phyloP scores from a whole-genome alignment of 2,797 vertebrate species.

The Choloepus didactylus region DNA sequence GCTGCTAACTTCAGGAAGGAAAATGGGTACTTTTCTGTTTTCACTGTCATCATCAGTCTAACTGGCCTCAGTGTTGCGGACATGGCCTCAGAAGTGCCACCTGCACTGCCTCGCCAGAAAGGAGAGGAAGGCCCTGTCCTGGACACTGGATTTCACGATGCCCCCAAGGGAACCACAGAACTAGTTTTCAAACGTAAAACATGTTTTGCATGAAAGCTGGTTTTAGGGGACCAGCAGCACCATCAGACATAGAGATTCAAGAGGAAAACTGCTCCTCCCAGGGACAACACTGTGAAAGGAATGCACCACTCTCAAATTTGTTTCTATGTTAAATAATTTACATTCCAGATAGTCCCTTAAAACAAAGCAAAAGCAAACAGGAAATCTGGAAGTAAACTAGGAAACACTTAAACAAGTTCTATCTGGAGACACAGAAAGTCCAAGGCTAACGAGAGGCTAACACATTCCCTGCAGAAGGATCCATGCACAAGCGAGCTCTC shows the following conservation, averaged over 20 bases:
- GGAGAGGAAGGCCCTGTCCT: not conserved
- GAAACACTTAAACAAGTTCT: not conserved
- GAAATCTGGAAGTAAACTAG: constrained; percentile 13
- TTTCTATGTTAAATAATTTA: constrained; percentile 27
- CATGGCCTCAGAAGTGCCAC: not conserved
- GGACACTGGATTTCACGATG: not conserved
- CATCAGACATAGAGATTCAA: not conserved
- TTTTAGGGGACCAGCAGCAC: not conserved
- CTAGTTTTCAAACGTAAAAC: not conserved
- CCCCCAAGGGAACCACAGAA: not conserved
- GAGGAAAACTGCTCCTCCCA: not conserved
- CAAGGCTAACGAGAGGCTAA: not conserved
- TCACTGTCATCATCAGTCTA: not conserved
- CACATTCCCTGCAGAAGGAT: constrained; percentile 32
- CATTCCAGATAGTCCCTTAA: not conserved
- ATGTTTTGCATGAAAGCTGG: not conserved
- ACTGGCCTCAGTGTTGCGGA: not conserved
- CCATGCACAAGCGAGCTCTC: not conserved
- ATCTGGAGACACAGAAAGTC: constrained; percentile 39
- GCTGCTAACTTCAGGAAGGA: constrained; percentile 18
- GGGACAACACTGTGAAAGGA: not conserved
- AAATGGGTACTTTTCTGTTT: not conserved
- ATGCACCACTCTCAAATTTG: not conserved
- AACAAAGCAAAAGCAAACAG: constrained; percentile 5
- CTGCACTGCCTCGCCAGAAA: not conserved